Evolutionary conservation across 2,888 invertebrate genomes (phyloP).

Genomic region (Drosophila quinaria): DNA sequence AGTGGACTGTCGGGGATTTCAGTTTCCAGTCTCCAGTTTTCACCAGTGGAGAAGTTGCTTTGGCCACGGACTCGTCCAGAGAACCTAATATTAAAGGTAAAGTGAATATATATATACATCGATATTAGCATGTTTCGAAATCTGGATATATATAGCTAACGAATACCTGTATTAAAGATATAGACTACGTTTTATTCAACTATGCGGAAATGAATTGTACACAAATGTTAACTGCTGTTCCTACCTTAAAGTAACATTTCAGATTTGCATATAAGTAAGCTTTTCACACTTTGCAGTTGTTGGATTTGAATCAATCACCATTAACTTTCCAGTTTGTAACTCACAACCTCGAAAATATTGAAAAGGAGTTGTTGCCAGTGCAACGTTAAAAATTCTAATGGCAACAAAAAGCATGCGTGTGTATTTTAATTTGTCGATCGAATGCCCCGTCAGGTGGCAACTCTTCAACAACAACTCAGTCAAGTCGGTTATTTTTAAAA

Average conservation of each 20-base stretch:
- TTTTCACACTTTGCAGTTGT: conserved; percentile 5
- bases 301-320: conserved; percentile 4
- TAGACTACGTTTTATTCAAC: conserved; percentile 6
- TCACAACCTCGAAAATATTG: conserved; percentile 14
- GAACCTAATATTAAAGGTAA: conserved; percentile 18
- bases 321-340: neutral
- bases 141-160: conserved; percentile 3
- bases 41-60: neutral
- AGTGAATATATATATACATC: neutral
- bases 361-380: conserved; percentile 35
- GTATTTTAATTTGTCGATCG: conserved; percentile 73
- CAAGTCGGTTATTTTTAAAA: conserved; percentile 62
- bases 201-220: conserved; percentile 5
- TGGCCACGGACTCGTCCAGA: conserved; percentile 1
- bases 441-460: conserved; percentile 66
- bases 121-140: neutral
- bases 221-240: conserved; percentile 38
- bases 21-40: neutral
- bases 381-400: conserved; percentile 66
- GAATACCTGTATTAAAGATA: conserved; percentile 26
- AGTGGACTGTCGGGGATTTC: neutral
- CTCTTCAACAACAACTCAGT: conserved; percentile 45
- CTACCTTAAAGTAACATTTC: conserved; percentile 4
- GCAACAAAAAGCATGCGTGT: conserved; percentile 69
- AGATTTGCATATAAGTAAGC: neutral